phyloP scores from a whole-genome alignment of 2,888 invertebrate genomes.

The Brachyptera risi region DNA sequence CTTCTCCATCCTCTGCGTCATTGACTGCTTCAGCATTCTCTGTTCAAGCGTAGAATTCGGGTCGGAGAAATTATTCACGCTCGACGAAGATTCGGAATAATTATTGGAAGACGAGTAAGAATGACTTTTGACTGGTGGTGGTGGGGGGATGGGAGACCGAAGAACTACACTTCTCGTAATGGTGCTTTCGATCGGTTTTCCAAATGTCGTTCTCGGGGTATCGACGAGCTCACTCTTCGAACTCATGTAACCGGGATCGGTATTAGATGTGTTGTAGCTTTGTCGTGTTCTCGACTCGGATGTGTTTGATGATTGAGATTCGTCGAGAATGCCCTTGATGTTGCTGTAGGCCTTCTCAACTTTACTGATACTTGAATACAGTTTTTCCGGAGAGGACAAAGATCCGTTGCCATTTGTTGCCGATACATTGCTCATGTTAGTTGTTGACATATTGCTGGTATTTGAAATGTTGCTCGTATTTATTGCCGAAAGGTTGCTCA shows the following conservation, averaged over 20 bases:
- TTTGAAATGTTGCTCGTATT: not conserved
- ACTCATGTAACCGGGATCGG: not conserved
- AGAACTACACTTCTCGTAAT: conserved; percentile 53
- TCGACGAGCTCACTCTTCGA: not conserved
- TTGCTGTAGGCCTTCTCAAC: conserved; percentile 37
- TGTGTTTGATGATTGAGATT: not conserved
- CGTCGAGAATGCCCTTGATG: conserved; percentile 27
- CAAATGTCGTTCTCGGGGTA: no score
- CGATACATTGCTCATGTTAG: not conserved
- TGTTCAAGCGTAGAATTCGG: conserved; percentile 59
- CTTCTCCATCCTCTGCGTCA: conserved; percentile 63
- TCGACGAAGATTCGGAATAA: conserved; percentile 39
- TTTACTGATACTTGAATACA: conserved; percentile 42
- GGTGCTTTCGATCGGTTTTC: no score
- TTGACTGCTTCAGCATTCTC: conserved; percentile 62
- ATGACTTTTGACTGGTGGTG: conserved; percentile 48
- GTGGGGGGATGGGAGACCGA: conserved; percentile 48
- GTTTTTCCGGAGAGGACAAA: conserved; percentile 40
- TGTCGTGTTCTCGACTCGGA: not conserved
- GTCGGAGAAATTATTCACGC: not conserved
- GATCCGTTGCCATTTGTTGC: not conserved
- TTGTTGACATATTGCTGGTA: not conserved
- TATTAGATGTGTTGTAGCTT: not conserved
- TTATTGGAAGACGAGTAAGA: conserved; percentile 53
- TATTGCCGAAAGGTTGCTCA: not conserved